Base-by-base conservation (phyloP, 2,888 invertebrate species). In the Heliconius sara region DNA sequence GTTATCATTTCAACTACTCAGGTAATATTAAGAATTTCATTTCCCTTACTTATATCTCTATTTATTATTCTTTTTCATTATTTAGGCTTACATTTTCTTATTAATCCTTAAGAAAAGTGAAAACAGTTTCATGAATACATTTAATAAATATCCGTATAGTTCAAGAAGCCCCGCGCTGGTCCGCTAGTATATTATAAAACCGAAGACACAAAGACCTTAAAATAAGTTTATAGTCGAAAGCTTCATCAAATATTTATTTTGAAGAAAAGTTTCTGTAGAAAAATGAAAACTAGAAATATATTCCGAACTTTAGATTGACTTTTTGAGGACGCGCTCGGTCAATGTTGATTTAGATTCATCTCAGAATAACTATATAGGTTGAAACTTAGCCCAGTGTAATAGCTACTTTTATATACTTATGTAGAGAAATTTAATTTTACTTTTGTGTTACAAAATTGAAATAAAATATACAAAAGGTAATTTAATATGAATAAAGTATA, bases 281-380 rank as follows among this genome's bases (percentile, higher is more conserved):
- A 70, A 76, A 77, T 57, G 39, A 68, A 57, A 25, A 70, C 60
- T 77, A 52, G 43, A 70, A 39, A 63, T 68, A 87, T 82, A 83
- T 86, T 86, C 78, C 57, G 81, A 89, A 90, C 86, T 89, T 89
- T 87, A 87, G 90, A 90, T 90, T 88, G 86, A 85, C 80, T 81
- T 82, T 73, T 83, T 84, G 81, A 83, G 19, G 72, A 82, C 80
- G 78, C 80, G 83, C 84, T 86, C 79, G 81, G 84, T 83, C 84
- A 85, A 86, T 85, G 84, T 86, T 84, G 79, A 84, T 84, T 83
- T 83, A 83, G 80, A 84, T 85, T 86, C 83, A 83, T 83, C 86
- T 73, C 73, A 83, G 79, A 77, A 83, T 81, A 80, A 77, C 60
- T 74, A 68, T 80, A 75, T 77, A 76, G 70, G 76, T 77, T 63